Conservation (phyloP, 2,113 vertebrate genomes). For the Phyllostomus discolor region DNA sequence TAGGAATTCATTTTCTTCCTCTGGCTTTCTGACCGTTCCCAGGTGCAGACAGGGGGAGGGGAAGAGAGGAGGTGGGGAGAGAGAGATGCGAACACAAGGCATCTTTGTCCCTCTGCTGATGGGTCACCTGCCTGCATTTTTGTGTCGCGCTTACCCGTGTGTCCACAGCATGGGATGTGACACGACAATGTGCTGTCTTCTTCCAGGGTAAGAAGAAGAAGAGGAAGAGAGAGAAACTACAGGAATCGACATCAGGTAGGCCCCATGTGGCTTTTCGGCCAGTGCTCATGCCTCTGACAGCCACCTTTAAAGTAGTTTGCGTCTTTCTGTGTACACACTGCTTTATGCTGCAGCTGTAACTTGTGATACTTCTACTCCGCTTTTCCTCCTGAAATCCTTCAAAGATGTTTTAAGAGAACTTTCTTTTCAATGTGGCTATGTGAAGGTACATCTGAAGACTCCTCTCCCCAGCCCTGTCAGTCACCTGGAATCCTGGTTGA, state of each 20-base stretch:
- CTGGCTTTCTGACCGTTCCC: neutral
- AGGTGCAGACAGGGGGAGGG: neutral
- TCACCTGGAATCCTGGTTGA: neutral
- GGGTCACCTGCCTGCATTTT: neutral
- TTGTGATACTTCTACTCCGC: slow-evolving; percentile 39
- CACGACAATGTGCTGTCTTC: slow-evolving; percentile 56
- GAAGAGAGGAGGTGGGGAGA: fast-evolving
- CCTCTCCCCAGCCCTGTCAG: neutral
- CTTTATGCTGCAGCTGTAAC: neutral
- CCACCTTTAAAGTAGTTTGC: neutral
- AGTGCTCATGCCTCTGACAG: neutral
- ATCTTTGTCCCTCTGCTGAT: neutral
- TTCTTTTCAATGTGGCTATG: slow-evolving; percentile 46
- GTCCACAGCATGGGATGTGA: fast-evolving
- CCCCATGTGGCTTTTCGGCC: neutral
- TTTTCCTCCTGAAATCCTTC: slow-evolving; percentile 32
- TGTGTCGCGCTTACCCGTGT: fast-evolving
- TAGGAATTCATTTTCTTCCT: no score
- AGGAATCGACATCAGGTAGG: slow-evolving; percentile 96
- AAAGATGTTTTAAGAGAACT: neutral
- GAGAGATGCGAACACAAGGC: neutral
- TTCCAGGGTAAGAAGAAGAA: slow-evolving; percentile 99
- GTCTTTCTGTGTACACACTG: neutral
- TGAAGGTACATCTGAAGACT: neutral
- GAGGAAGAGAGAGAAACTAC: slow-evolving; percentile 99